phyloP scores from a whole-genome alignment of 2,113 vertebrate genomes.

The Xiphophorus maculatus region DNA sequence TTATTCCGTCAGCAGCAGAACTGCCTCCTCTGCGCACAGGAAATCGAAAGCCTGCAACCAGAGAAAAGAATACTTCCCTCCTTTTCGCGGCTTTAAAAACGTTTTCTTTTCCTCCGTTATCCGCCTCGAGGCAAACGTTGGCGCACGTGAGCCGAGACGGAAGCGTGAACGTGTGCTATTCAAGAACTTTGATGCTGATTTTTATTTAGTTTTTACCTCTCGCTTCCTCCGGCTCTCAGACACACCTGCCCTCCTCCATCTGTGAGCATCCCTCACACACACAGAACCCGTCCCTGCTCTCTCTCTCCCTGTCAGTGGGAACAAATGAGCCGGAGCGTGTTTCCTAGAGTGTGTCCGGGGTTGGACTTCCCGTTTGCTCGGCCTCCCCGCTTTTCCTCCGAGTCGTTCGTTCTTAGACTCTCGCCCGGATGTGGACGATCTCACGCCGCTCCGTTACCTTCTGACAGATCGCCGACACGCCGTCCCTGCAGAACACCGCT shows the following conservation, averaged over 20 bases:
- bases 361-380: constrained; percentile 56
- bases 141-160: constrained; percentile 4
- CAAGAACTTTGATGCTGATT: constrained; percentile 21
- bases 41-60: background rate
- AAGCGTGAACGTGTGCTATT: background rate
- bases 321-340: constrained; percentile 73
- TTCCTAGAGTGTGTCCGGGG: constrained; percentile 53
- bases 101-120: constrained; percentile 4
- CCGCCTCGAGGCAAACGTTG: constrained; percentile 20
- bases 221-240: constrained; percentile 1
- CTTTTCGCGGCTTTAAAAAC: constrained; percentile 9
- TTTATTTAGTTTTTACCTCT: background rate
- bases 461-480: constrained; percentile 73
- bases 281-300: constrained; percentile 59
- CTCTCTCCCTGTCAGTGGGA: constrained; percentile 61
- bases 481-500: constrained; percentile 42
- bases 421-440: constrained; percentile 17
- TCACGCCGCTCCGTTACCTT: constrained; percentile 58
- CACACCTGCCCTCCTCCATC: constrained; percentile 55
- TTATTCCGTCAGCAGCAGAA: background rate
- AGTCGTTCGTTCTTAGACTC: constrained; percentile 13
- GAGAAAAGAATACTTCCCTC: constrained; percentile 12
- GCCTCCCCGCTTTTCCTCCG: constrained; percentile 25
- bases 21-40: background rate
- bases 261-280: constrained; percentile 28